A percentile compares a stretch with the other conserved stretches of the same genome.
phyloP scores from a whole-genome alignment of 2,888 invertebrate species.

The Drosophila ezoana region DNA sequence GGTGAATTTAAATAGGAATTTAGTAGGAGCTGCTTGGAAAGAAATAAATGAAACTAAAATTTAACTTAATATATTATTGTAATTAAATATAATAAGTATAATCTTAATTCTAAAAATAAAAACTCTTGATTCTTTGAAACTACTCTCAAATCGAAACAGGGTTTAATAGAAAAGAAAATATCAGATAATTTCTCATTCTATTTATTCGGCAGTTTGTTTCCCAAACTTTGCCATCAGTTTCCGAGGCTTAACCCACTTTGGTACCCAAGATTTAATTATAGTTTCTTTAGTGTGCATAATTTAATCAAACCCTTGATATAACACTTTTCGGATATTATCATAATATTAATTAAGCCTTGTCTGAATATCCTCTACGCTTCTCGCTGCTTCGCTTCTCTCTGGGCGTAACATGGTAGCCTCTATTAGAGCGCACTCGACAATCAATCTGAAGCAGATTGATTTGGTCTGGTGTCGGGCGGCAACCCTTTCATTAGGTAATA shows the following conservation, averaged over 20 bases:
- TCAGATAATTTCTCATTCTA: too few species aligned
- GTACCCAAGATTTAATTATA: too few species aligned
- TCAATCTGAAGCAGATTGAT: conserved; percentile 58
- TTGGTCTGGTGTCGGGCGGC: conserved; percentile 44
- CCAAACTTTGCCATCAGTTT: too few species aligned
- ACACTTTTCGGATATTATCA: conserved; percentile 5
- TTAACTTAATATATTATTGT: too few species aligned
- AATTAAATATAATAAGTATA: too few species aligned
- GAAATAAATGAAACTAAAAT: neutral
- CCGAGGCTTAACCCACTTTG: too few species aligned
- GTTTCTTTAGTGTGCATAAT: neutral
- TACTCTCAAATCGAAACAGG: too few species aligned
- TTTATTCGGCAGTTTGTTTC: too few species aligned
- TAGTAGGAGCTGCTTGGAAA: neutral
- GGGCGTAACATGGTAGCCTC: conserved; percentile 29
- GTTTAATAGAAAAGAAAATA: too few species aligned
- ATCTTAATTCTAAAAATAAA: too few species aligned
- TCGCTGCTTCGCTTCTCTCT: neutral
- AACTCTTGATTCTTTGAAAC: too few species aligned
- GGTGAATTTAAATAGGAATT: neutral
- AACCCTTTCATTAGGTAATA: conserved; percentile 62
- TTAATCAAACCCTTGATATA: neutral
- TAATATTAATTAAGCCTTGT: neutral
- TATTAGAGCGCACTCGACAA: conserved; percentile 36
- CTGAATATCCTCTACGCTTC: neutral